Evolutionary conservation across 92 coral and sea anemone genomes (phyloP), one percentile per base, ranked within the genome.

Genomic region (Montipora capitata): DNA sequence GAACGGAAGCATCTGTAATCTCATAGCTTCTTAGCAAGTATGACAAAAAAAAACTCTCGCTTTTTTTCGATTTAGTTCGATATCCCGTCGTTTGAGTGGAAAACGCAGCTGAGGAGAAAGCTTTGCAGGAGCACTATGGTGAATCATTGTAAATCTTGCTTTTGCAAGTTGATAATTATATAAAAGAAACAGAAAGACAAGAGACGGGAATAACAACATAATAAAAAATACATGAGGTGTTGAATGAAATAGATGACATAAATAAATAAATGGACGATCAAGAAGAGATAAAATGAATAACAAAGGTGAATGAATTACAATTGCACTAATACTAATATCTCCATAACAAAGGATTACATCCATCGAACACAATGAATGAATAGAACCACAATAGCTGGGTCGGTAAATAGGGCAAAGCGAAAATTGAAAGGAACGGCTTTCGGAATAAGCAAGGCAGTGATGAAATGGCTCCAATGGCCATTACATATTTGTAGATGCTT

Each of bases 321-420:
- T 96, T 96, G 99, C 88, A 87, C 85, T 95, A 93, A 94, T 94
- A 91, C 96, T 82, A 80, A 92, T 85, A 98, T 98, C 99, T 92
- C 94, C 99, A 98, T 98, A 98, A 98, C 99, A 98, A 98, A 85
- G 85, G 96, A 91, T 93, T 96, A 98, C 99, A 98, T 98, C 98
- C 91, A 92, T 93, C 85, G 81, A 69, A 82, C 87, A 98, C 99
- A 98, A 96, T 94, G 76, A 94, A 76, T 93, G 98, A 94, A 98
- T 96, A 88, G 99, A 96, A 94, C 94, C 88, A 73, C 76, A 79
- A 89, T 80, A 86, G 93, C 88, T 83, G 75, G 82, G 83, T 94
- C 92, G 88, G 95, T 94, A 92, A 96, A 96, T 93, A 96, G 89
- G 80, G 91, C 80, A 87, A 89, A 86, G 79, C 66, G 89, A 41